These are phyloP conservation scores for Saxicola maurus DNA, from an alignment of 2,797 vertebrate species.

Conservation along the genomic window DNA sequence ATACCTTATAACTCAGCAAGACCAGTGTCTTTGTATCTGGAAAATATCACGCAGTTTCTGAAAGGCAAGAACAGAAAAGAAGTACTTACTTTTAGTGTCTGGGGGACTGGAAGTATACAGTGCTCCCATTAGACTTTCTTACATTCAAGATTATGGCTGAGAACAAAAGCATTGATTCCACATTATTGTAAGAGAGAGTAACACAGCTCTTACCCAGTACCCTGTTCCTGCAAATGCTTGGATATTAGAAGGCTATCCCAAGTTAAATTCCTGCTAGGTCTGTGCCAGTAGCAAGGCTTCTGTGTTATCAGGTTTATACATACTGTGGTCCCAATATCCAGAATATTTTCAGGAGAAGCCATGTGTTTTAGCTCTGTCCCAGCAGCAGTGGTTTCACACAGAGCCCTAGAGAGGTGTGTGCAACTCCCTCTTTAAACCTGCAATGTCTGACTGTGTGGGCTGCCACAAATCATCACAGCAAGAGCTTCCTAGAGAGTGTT, in stretches of 20 bases:
- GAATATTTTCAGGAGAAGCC: not conserved
- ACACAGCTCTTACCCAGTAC: not conserved
- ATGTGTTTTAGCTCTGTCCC: accelerated
- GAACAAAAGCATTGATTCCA: not conserved
- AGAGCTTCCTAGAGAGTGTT: not conserved
- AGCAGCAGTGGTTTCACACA: not conserved
- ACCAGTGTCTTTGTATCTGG: not conserved
- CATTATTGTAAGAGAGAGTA: not conserved
- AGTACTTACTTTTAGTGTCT: not conserved
- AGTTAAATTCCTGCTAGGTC: not conserved
- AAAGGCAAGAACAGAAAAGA: not conserved
- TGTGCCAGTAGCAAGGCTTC: not conserved
- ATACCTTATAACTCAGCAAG: not conserved
- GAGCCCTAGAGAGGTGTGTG: accelerated
- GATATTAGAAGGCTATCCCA: not conserved
- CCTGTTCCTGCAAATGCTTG: not conserved
- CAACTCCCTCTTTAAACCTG: not conserved
- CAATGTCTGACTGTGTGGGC: accelerated
- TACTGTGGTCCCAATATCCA: not conserved
- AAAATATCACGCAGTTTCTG: not conserved
- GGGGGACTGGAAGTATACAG: not conserved
- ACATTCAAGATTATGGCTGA: not conserved
- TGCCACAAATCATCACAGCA: not conserved
- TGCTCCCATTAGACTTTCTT: not conserved
- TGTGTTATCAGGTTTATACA: not conserved